These are phyloP conservation scores for Rhinichthys klamathensis DNA, from an alignment of 2,113 vertebrate genomes.

Conservation along the genomic window DNA sequence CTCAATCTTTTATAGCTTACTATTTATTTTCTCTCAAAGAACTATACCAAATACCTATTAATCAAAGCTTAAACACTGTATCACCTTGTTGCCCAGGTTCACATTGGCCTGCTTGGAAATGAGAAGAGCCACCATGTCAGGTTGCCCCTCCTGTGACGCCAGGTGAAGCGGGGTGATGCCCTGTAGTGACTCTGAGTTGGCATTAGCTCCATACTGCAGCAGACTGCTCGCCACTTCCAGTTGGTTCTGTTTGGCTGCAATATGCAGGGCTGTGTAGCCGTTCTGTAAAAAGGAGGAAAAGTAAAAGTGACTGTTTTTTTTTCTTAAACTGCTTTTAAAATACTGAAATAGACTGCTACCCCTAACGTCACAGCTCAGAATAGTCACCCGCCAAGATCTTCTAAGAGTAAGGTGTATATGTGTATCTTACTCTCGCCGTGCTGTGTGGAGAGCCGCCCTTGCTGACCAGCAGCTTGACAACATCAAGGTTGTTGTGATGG, in stretches of 20 bases:
- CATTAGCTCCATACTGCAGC: slow-evolving; percentile 88
- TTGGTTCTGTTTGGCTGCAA: slow-evolving; percentile 96
- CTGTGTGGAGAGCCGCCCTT: slow-evolving; percentile 91
- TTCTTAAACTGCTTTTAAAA: not conserved
- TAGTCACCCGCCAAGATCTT: not conserved
- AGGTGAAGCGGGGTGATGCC: slow-evolving; percentile 94
- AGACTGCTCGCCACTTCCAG: slow-evolving; percentile 89
- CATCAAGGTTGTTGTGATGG: slow-evolving; percentile 96
- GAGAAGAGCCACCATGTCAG: slow-evolving; percentile 89
- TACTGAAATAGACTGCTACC: not conserved
- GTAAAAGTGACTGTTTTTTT: not conserved
- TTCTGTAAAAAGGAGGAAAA: slow-evolving; percentile 76
- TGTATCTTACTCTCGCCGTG: slow-evolving; percentile 85
- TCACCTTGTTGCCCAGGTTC: slow-evolving; percentile 92
- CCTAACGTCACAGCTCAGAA: not conserved
- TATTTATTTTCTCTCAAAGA: not conserved
- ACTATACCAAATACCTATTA: not conserved
- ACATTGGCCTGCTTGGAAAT: slow-evolving; percentile 92
- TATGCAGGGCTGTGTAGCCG: slow-evolving; percentile 93
- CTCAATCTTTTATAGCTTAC: not conserved
- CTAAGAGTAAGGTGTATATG: slow-evolving; percentile 18
- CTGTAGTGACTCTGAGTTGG: slow-evolving; percentile 88
- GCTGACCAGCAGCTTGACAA: slow-evolving; percentile 91
- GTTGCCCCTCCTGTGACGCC: slow-evolving; percentile 90
- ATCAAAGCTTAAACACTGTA: not conserved